A percentile compares a stretch with the other conserved stretches of the same genome.
These are phyloP conservation scores for Brachionichthys hirsutus DNA, from an alignment of 2,113 vertebrate genomes.

Conservation along the genomic window DNA sequence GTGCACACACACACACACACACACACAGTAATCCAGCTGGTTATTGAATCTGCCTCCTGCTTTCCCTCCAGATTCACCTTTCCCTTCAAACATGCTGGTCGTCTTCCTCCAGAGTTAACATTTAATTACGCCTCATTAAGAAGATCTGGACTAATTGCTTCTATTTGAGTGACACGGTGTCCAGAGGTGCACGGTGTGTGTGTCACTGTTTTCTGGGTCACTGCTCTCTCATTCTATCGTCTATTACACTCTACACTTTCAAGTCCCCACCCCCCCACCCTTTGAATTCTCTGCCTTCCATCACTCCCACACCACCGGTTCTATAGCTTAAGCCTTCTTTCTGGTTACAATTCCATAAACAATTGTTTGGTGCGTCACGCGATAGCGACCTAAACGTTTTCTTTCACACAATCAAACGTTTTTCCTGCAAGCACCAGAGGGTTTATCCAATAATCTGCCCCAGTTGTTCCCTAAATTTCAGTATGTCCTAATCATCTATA, in stretches of 20 bases:
- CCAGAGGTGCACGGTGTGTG: slow-evolving; percentile 75
- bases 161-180: slow-evolving; percentile 79
- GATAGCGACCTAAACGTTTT: slow-evolving; percentile 36
- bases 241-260: slow-evolving; percentile 31
- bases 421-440: too few relatives aligned
- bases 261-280: slow-evolving; percentile 40
- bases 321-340: slow-evolving; percentile 52
- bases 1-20: slow-evolving; percentile 26
- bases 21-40: slow-evolving; percentile 27
- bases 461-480: slow-evolving; percentile 4
- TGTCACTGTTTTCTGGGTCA: slow-evolving; percentile 72
- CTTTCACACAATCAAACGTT: not conserved
- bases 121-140: slow-evolving; percentile 79
- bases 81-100: slow-evolving; percentile 48
- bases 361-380: slow-evolving; percentile 47
- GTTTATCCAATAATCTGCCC: slow-evolving; percentile 40
- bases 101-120: slow-evolving; percentile 64
- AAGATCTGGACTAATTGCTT: slow-evolving; percentile 85
- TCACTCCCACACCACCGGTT: slow-evolving; percentile 39
- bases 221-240: slow-evolving; percentile 51
- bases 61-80: slow-evolving; percentile 60
- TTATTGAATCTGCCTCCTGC: slow-evolving; percentile 53
- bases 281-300: slow-evolving; percentile 34
- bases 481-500: not conserved
- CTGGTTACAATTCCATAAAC: slow-evolving; percentile 32